A percentile compares a stretch with the other conserved stretches of the same genome.
Conservation (phyloP, 2,797 vertebrate genomes). For the Cossypha niveicapilla region DNA sequence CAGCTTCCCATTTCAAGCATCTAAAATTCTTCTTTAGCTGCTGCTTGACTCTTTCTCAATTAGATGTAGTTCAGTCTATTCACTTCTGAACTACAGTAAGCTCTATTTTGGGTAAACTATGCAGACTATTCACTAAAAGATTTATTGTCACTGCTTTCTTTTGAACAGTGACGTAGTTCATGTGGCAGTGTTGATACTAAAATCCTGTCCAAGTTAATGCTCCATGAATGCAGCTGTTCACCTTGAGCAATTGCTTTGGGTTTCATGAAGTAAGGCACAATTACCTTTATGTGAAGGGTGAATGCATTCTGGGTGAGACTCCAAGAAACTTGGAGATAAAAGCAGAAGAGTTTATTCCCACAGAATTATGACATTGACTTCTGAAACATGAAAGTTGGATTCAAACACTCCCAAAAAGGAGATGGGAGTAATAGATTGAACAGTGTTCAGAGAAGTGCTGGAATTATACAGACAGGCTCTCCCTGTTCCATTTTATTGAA, state of each 20-base stretch:
- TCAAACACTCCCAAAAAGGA: background rate
- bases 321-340: background rate
- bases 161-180: background rate
- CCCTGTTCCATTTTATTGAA: background rate
- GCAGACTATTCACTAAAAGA: background rate
- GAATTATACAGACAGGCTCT: background rate
- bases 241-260: background rate
- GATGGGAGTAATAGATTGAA: background rate
- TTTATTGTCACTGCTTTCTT: background rate
- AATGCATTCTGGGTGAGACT: background rate
- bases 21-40: background rate
- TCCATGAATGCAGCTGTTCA: rapidly evolving
- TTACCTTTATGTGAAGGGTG: background rate
- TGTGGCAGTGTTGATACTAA: background rate
- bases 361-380: rapidly evolving
- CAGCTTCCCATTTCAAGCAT: background rate
- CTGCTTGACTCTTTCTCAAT: background rate
- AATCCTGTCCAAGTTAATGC: background rate
- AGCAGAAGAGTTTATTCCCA: background rate
- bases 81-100: background rate
- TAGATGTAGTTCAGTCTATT: background rate
- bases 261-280: background rate
- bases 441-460: background rate
- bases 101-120: background rate
- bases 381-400: background rate